These are phyloP conservation scores for Onychostruthus taczanowskii DNA, from an alignment of 2,113 vertebrate genomes.

Conservation along the genomic window DNA sequence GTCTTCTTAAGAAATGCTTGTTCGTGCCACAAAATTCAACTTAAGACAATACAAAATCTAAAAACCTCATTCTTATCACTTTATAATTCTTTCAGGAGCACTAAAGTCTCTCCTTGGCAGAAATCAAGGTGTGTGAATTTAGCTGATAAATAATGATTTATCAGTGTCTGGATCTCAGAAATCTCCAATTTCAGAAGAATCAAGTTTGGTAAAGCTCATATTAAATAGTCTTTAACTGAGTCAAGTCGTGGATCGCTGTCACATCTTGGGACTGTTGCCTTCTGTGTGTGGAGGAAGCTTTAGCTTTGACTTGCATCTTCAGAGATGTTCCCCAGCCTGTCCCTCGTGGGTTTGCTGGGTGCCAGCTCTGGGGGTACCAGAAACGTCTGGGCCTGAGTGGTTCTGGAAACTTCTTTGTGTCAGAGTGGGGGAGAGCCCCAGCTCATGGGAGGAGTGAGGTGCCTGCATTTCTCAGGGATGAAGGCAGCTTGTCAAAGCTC, in stretches of 20 bases:
- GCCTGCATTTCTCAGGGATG: not conserved
- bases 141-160: not conserved
- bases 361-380: not conserved
- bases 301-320: not conserved
- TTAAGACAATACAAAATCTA: not conserved
- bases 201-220: not conserved
- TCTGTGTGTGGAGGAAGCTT: not conserved
- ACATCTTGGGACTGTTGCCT: not conserved
- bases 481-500: not conserved
- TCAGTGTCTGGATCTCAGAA: not conserved
- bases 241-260: not conserved
- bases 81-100: not conserved
- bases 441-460: not conserved
- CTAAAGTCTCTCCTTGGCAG: not conserved
- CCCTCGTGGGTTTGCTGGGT: not conserved
- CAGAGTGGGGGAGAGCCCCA: not conserved
- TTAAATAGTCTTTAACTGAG: not conserved
- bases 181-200: not conserved
- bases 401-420: not conserved
- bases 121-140: not conserved
- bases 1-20: not conserved
- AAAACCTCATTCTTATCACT: not conserved
- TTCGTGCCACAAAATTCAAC: not conserved
- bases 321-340: not conserved
- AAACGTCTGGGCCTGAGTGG: not conserved